Percentiles rank a stretch among this genome's conserved stretches.
Evolutionary conservation across 1,140 invertebrate species (phyloP).

Genomic region (Monochamus saltuarius): DNA sequence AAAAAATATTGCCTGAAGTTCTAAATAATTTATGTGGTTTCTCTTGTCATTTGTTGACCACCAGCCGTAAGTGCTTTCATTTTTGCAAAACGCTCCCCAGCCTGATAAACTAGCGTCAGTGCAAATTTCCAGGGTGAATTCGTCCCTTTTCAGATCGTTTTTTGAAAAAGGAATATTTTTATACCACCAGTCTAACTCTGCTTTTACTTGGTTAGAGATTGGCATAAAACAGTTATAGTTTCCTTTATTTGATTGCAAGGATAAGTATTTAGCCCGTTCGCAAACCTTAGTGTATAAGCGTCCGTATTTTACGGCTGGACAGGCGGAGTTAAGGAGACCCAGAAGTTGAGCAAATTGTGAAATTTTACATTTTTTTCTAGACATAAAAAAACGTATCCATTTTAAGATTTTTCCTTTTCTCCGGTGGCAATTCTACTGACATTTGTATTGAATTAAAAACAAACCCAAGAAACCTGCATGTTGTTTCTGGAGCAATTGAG

Average conservation of each 20-base stretch:
- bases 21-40: no score
- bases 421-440: no score
- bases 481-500: neutral
- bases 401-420: no score
- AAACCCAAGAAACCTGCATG: neutral
- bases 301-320: slow-evolving; percentile 10
- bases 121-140: no score
- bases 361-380: neutral
- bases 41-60: no score
- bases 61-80: neutral
- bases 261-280: slow-evolving; percentile 1
- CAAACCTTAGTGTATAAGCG: slow-evolving; percentile 7
- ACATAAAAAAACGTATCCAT: no score
- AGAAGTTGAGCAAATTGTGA: neutral
- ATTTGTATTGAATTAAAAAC: neutral
- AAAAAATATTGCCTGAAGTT: no score
- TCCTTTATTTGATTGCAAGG: neutral
- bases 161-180: no score
- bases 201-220: no score
- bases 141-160: no score
- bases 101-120: neutral
- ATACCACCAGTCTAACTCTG: no score
- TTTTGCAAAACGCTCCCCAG: slow-evolving; percentile 16
- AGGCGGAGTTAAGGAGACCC: neutral
- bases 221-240: no score